Evolutionary conservation across 1,140 invertebrate species (phyloP), one percentile per base, ranked within the genome.

Genomic region (Halictus rubicundus): DNA sequence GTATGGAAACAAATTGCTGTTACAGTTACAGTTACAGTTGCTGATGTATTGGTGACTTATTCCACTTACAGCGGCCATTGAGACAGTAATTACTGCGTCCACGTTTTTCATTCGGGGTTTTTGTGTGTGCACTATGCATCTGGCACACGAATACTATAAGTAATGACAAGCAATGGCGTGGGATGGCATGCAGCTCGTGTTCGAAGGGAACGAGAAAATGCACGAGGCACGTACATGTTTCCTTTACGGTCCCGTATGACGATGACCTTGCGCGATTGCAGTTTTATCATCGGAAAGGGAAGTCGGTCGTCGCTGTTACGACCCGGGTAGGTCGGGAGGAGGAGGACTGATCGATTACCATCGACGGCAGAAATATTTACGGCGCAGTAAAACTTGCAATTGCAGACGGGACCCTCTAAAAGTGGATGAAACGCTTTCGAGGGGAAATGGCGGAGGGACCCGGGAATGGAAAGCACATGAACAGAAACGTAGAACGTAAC

Each of bases 321-420:
- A 8, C 21, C 14, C 10, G 9, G 27, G n/a, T 0, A n/a, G n/a
- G 6, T 6, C 49, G 49, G 49, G 19, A 10, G 21, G 52, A 54
- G 52, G n/a, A 6, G 54, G 54, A 9, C 46, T 71, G 70, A 79
- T 79, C 78, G 78, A 74, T 68, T 74, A 79, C 71, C 54, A 73
- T 66, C 63, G 39, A 21, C 9, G 49, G 52, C n/a, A 49, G 63
- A 79, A 79, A 66, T 79, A 79, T 79, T 79, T 79, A 79, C 46
- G 63, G 63, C 21, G 63, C 54, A 74, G 63, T 79, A 68, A 79
- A 72, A 66, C 21, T 74, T 73, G 52, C 52, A 66, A 57, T 74
- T 54, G 61, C 78, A 32, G 59, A 27, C 27, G 61, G 25, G 61
- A 14, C n/a, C 27, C 19, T 19, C 27, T 25, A 23, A 64, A 54